Evolutionary conservation across 2,888 invertebrate genomes (phyloP).

Genomic region (Aporophyla lueneburgensis): DNA sequence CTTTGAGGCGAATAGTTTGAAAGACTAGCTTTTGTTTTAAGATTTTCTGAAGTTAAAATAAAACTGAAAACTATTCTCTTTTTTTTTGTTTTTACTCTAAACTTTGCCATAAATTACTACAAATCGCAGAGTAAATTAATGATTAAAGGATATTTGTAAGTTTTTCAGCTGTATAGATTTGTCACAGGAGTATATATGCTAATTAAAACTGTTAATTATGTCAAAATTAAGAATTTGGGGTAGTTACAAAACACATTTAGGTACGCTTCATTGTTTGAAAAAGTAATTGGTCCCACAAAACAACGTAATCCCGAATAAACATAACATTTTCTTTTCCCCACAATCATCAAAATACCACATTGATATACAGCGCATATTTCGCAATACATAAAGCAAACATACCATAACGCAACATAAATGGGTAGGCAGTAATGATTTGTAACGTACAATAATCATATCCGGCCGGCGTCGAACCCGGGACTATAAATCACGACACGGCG

Average conservation of each 20-base stretch:
- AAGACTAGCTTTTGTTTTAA: constrained; percentile 13
- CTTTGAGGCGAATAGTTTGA: constrained; percentile 43
- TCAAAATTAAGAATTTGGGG: background rate
- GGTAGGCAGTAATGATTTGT: constrained; percentile 65
- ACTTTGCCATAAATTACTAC: background rate
- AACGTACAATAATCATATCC: constrained; percentile 68
- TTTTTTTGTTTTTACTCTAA: constrained; percentile 5
- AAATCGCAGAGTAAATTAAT: background rate
- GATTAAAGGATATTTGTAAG: background rate
- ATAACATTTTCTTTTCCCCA: constrained; percentile 33
- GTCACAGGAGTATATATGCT: background rate
- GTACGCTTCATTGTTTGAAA: background rate
- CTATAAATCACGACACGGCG: constrained; percentile 70
- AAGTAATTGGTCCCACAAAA: constrained; percentile 6
- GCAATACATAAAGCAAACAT: constrained; percentile 62
- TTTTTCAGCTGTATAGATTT: background rate
- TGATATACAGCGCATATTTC: constrained; percentile 61
- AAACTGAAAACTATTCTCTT: no score
- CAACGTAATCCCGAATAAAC: constrained; percentile 5
- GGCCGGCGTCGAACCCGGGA: constrained; percentile 60
- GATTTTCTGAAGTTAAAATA: constrained; percentile 20
- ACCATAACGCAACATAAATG: constrained; percentile 63
- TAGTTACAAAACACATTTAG: background rate
- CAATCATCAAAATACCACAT: constrained; percentile 48
- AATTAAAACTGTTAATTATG: background rate